Base-by-base conservation (phyloP, 2,113 vertebrate genomes). In the Chaetorhynchus papuensis region DNA sequence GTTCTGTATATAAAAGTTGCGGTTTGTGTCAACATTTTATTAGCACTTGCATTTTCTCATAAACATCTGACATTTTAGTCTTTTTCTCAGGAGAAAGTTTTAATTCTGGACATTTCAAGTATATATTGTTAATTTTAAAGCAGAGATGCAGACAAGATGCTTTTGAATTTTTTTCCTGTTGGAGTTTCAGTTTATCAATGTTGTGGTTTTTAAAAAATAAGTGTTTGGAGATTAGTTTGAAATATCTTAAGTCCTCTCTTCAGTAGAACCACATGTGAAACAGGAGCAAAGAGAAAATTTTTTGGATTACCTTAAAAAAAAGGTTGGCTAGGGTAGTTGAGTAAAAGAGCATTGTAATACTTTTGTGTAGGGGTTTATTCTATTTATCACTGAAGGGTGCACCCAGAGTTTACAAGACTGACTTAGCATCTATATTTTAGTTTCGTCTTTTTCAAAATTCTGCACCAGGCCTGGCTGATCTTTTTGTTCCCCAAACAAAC, bases 231-330 rank as follows among this genome's bases (percentile, higher is more conserved):
- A 68, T 76, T 70, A 74, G 11, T 74, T 77, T 65, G 24, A 86
- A 89, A 88, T 78, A 83, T 94, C 68, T 78, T 94, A 86, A 95
- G 83, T 97, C 83, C 89, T 95, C 90, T 97, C 47, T 93, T 97
- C 94, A 86, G 13, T 78, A 97, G 96, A 97, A 66, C 54, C 66
- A 70, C 23, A 61, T 45, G 20, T 53, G 71, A 89, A 97, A 85
- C 28, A 69, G 71, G 20, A 72, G 15, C 30, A 96, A 96, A 82
- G 7, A 66, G 35, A 70, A 35, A 30, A 15, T 7, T 45, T 93
- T 39, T 22, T 77, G 86, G 9, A 78, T 52, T 63, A 60, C 10
- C 44, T 81, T 68, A 47, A 91, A 83, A 61, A n/a, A 85, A 78
- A 69, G 42, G 14, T 72, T 65, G 24, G 71, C 35, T 57, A 24